phyloP scores from a whole-genome alignment of 2,797 vertebrate species.

The Notoglanidium macrostoma region DNA sequence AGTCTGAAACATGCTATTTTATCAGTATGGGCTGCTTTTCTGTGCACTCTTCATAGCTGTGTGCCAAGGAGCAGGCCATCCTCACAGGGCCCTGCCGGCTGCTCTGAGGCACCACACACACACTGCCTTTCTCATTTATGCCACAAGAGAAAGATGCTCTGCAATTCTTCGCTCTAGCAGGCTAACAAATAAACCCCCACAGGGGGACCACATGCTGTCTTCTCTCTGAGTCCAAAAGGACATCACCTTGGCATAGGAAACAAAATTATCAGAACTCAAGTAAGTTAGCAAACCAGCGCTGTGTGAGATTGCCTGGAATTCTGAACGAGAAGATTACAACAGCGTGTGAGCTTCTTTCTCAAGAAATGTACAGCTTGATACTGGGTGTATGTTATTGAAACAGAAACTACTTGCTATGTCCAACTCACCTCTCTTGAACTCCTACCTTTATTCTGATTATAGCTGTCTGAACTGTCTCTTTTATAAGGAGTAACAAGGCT shows the following conservation, averaged over 20 bases:
- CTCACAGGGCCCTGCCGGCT: slow-evolving; percentile 43
- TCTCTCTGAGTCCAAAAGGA: slow-evolving; percentile 50
- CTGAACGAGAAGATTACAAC: slow-evolving; percentile 3
- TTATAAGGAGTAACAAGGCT: not conserved
- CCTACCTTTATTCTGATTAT: not conserved
- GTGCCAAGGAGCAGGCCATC: slow-evolving; percentile 63
- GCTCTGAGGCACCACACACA: slow-evolving; percentile 69
- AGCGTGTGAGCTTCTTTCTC: not conserved
- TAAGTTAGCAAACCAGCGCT: slow-evolving; percentile 35
- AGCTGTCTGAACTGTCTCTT: not conserved
- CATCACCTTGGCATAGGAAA: slow-evolving; percentile 54
- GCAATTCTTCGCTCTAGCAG: slow-evolving; percentile 78
- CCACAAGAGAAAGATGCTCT: slow-evolving; percentile 70
- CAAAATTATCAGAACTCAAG: slow-evolving; percentile 45
- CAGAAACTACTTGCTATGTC: not conserved
- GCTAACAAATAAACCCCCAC: slow-evolving; percentile 70
- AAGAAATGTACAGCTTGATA: slow-evolving; percentile 1
- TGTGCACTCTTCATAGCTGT: slow-evolving; percentile 39
- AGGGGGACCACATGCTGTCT: slow-evolving; percentile 45
- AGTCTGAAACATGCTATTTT: slow-evolving; percentile 31
- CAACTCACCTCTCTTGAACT: not conserved
- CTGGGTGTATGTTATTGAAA: not conserved
- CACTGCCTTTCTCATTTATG: slow-evolving; percentile 71
- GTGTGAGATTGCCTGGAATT: slow-evolving; percentile 18
- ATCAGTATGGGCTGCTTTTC: slow-evolving; percentile 28